Conservation (phyloP, 2,113 vertebrate genomes). For the Micronycteris hirsuta region DNA sequence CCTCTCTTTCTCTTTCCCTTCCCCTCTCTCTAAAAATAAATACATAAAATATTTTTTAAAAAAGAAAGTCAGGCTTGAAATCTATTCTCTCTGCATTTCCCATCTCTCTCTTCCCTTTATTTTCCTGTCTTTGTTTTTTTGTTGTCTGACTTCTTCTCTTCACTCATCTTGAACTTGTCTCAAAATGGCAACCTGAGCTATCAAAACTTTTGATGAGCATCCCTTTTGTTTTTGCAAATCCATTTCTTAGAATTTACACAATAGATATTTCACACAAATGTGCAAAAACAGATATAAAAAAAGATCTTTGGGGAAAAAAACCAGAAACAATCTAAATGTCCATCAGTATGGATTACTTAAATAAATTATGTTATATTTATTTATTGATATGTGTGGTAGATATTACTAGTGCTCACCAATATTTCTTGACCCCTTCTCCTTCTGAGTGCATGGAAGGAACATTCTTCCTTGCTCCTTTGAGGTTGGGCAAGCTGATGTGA, state of each 20-base stretch:
- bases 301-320: neutral
- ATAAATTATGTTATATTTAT: neutral
- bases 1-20: too few species aligned
- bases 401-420: neutral
- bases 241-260: neutral
- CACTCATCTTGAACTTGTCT: neutral
- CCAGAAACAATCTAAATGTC: neutral
- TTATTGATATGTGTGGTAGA: neutral
- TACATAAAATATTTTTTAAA: too few species aligned
- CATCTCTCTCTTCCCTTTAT: neutral
- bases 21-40: too few species aligned
- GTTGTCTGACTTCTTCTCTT: neutral
- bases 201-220: neutral
- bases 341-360: neutral
- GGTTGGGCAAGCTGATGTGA: neutral
- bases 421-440: neutral
- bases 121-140: neutral
- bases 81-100: neutral
- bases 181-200: neutral
- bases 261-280: neutral
- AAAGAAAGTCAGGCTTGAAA: neutral
- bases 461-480: neutral
- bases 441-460: neutral
- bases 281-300: neutral
- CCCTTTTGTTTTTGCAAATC: neutral